Evolutionary conservation across 2,888 invertebrate species (phyloP).

Genomic region (Odontothrips loti): DNA sequence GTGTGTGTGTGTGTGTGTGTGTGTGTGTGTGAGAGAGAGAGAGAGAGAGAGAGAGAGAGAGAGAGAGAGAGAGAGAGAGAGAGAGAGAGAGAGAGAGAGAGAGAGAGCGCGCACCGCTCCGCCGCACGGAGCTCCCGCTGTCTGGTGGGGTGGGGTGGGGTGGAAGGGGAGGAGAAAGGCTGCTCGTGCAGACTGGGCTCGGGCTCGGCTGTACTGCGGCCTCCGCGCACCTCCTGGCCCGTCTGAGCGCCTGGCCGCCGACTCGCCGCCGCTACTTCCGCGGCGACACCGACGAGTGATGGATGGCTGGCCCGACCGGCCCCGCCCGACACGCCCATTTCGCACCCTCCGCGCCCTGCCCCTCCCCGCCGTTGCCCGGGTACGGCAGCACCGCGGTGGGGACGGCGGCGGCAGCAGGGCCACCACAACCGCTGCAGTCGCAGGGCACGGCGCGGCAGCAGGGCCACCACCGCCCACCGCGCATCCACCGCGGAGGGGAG

Average conservation of each 20-base stretch:
- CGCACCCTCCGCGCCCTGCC: not conserved
- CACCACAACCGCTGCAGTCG: not conserved
- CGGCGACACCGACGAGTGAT: conserved; percentile 21
- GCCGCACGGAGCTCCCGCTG: not conserved
- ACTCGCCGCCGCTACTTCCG: conserved; percentile 17
- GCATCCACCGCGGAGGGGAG: not conserved
- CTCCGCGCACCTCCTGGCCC: not conserved
- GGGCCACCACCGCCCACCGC: not conserved
- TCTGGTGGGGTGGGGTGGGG: not conserved
- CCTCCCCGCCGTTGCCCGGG: not conserved
- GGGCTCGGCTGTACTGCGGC: not conserved
- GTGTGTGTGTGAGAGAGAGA: too few species aligned
- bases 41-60: too few species aligned
- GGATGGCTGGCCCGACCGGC: conserved; percentile 7
- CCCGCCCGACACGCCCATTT: not conserved
- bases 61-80: too few species aligned
- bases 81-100: too few species aligned
- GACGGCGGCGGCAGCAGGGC: not conserved
- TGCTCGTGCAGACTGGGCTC: too few species aligned
- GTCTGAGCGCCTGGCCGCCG: conserved; percentile 11
- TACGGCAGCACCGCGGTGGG: not conserved
- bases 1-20: too few species aligned
- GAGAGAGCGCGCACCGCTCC: too few species aligned
- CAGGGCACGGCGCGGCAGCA: not conserved
- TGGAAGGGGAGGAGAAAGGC: not conserved